A percentile compares a stretch with the other conserved stretches of the same genome.
Conservation (phyloP, 2,797 vertebrate species). For the Phataginus tetradactyla region DNA sequence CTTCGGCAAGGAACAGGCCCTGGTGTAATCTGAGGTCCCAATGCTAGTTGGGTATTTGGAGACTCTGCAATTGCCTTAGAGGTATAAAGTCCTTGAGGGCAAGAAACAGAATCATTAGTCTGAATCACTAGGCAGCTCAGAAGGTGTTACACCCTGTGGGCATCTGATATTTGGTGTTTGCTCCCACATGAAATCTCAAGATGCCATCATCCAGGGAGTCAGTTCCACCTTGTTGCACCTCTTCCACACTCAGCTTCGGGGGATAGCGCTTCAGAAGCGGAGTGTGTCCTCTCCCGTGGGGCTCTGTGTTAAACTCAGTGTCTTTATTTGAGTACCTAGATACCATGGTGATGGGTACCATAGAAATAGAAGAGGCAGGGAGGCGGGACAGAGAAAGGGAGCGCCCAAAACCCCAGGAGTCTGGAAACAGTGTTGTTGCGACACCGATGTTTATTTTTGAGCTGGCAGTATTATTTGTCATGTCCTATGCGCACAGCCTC, state of each 20-base stretch:
- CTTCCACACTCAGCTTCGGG: not conserved
- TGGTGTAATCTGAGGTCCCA: not conserved
- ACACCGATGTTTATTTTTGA: not conserved
- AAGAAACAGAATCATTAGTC: not conserved
- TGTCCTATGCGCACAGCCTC: not conserved
- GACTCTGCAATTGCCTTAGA: not conserved
- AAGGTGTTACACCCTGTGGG: not conserved
- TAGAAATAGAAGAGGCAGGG: conserved; percentile 15
- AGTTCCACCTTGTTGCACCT: not conserved
- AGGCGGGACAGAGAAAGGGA: not conserved
- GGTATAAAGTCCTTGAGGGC: not conserved
- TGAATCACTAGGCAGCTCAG: not conserved
- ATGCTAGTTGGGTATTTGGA: not conserved
- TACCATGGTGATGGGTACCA: conserved; percentile 34
- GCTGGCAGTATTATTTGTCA: not conserved
- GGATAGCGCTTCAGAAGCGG: not conserved
- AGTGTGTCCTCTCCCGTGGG: not conserved
- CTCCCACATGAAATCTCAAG: not conserved
- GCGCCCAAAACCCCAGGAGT: not conserved
- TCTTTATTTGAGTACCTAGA: conserved; percentile 12
- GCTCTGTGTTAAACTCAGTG: not conserved
- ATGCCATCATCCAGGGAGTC: not conserved
- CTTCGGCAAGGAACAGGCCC: not conserved
- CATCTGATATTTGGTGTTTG: not conserved
- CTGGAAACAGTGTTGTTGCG: not conserved